These are phyloP conservation scores for Epinephelus malabaricus DNA, from an alignment of 2,797 vertebrate species.

Conservation along the genomic window DNA sequence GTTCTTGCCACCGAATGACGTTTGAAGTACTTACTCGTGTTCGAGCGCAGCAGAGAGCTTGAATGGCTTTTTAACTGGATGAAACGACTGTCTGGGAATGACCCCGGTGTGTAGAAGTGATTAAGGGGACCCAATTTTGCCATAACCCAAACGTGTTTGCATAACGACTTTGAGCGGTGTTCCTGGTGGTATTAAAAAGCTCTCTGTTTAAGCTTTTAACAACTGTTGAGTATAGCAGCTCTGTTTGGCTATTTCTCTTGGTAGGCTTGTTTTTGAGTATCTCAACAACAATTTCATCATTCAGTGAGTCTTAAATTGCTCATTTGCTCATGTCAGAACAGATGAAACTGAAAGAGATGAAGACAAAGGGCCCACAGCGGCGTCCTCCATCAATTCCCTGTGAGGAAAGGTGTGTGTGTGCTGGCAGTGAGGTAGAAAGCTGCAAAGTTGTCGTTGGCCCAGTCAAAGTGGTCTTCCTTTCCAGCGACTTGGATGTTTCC, in stretches of 20 bases:
- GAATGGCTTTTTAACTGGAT: constrained; percentile 75
- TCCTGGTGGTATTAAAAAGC: constrained; percentile 61
- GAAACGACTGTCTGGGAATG: constrained; percentile 80
- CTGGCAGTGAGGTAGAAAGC: constrained; percentile 59
- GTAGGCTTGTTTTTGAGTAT: constrained; percentile 13
- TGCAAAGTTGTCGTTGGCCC: constrained; percentile 71
- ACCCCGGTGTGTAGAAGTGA: constrained; percentile 80
- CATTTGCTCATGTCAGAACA: constrained; percentile 31
- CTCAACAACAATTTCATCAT: constrained; percentile 25
- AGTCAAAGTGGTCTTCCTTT: constrained; percentile 48
- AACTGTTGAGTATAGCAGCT: constrained; percentile 34
- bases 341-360: constrained; percentile 34
- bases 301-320: constrained; percentile 30
- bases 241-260: constrained; percentile 45
- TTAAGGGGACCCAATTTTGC: constrained; percentile 74
- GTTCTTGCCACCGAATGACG: constrained; percentile 66
- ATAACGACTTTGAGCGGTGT: constrained; percentile 66
- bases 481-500: constrained; percentile 62
- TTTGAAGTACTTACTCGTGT: constrained; percentile 72
- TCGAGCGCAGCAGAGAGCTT: constrained; percentile 52
- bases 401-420: constrained; percentile 32
- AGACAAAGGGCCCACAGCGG: constrained; percentile 40
- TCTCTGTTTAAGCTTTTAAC: constrained; percentile 67
- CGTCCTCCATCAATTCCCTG: constrained; percentile 29
- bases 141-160: constrained; percentile 77